phyloP scores from a whole-genome alignment of 2,113 vertebrate genomes.

The Diadophis punctatus region DNA sequence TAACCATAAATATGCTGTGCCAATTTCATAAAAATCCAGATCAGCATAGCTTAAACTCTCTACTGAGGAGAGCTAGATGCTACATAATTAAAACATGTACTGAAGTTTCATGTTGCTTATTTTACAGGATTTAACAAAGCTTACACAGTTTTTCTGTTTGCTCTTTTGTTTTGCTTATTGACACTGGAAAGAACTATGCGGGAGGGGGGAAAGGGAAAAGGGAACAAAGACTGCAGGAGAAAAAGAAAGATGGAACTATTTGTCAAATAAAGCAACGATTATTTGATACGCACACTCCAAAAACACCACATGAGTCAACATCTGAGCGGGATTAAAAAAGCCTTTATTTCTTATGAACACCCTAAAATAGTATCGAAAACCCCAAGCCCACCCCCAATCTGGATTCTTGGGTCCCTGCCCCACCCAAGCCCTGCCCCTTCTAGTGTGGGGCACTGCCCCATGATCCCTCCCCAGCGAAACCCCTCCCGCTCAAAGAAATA shows the following conservation, averaged over 20 bases:
- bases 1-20: not conserved
- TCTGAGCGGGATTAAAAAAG: conserved; percentile 36
- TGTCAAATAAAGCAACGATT: not conserved
- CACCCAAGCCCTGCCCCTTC: conserved; percentile 30
- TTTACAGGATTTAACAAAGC: not conserved
- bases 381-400: conserved; percentile 10
- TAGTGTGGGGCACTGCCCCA: conserved; percentile 30
- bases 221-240: not conserved
- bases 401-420: conserved; percentile 35
- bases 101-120: not conserved
- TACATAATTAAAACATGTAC: not conserved
- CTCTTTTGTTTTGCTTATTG: not conserved
- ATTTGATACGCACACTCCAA: not conserved
- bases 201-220: not conserved
- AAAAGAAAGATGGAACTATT: not conserved
- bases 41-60: not conserved
- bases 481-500: conserved; percentile 29
- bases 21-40: not conserved
- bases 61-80: not conserved
- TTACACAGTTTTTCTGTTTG: not conserved
- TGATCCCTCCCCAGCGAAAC: conserved; percentile 13
- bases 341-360: conserved; percentile 36
- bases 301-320: conserved; percentile 10
- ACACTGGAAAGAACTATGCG: not conserved
- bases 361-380: conserved; percentile 38